phyloP scores from a whole-genome alignment of 2,888 invertebrate genomes.

The Cacoxenus indagator region DNA sequence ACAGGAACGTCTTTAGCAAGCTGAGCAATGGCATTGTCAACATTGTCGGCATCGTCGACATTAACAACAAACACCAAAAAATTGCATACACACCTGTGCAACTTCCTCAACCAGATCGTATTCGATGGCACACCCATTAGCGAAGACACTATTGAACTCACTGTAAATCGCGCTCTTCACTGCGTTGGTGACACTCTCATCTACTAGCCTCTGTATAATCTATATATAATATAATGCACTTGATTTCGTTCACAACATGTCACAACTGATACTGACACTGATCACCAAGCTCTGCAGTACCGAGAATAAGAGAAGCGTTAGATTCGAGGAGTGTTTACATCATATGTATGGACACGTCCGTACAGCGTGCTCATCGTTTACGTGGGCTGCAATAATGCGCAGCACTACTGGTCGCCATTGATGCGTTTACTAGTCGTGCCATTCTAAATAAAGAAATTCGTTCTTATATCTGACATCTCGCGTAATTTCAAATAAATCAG shows the following conservation, averaged over 20 bases:
- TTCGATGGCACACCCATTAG: constrained; percentile 63
- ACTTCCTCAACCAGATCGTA: constrained; percentile 57
- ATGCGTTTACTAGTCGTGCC: constrained; percentile 56
- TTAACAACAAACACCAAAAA: constrained; percentile 35
- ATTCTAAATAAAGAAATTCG: too few species aligned
- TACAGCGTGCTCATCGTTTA: constrained; percentile 66
- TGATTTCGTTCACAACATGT: constrained; percentile 65
- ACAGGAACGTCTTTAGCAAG: too few species aligned
- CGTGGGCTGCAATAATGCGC: constrained; percentile 65
- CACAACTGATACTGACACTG: constrained; percentile 60
- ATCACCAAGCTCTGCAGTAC: constrained; percentile 56
- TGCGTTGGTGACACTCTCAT: constrained; percentile 60
- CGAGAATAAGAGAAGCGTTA: constrained; percentile 40
- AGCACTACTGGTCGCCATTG: constrained; percentile 65
- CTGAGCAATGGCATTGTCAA: too few species aligned
- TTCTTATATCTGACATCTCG: too few species aligned
- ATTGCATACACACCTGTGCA: constrained; percentile 58
- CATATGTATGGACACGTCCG: constrained; percentile 60
- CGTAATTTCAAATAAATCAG: too few species aligned
- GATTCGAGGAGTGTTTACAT: constrained; percentile 63
- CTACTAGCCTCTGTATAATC: constrained; percentile 67
- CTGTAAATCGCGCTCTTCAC: constrained; percentile 60
- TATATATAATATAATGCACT: constrained; percentile 66
- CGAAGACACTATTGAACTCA: constrained; percentile 56
- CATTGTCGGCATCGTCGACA: background rate